These are phyloP conservation scores for Craterocephalus amniculus DNA, from an alignment of 2,797 vertebrate species.

Conservation along the genomic window DNA sequence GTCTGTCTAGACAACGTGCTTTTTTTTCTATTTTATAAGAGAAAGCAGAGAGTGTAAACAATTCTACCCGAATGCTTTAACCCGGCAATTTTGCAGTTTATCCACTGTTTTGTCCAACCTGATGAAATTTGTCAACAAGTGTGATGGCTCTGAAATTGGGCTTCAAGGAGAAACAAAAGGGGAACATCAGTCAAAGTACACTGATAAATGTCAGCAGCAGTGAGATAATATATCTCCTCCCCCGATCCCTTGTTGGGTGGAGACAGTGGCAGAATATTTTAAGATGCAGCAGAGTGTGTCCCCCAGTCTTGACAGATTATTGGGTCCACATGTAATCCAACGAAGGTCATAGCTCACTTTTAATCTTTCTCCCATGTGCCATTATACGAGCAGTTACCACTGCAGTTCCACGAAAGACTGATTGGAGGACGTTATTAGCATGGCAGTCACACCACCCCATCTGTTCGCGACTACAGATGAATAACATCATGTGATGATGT, in stretches of 20 bases:
- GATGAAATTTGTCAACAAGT: slow-evolving; percentile 64
- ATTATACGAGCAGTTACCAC: slow-evolving; percentile 25
- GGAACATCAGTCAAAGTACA: slow-evolving; percentile 51
- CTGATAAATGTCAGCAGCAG: slow-evolving; percentile 54
- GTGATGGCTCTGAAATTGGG: slow-evolving; percentile 51
- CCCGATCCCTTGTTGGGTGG: slow-evolving; percentile 3
- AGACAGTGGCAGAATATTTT: slow-evolving; percentile 44
- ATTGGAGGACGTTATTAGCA: slow-evolving; percentile 56
- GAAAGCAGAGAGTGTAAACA: slow-evolving; percentile 4
- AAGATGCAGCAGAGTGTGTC: slow-evolving; percentile 51
- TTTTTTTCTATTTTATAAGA: slow-evolving; percentile 51
- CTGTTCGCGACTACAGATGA: slow-evolving; percentile 45
- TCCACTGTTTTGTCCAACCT: slow-evolving; percentile 35
- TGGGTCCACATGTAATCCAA: slow-evolving; percentile 42
- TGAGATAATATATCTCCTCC: slow-evolving; percentile 22
- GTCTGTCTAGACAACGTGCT: slow-evolving; percentile 63
- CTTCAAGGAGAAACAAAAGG: slow-evolving; percentile 50
- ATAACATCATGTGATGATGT: slow-evolving; percentile 27
- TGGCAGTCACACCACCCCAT: slow-evolving; percentile 45
- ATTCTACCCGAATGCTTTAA: slow-evolving; percentile 48
- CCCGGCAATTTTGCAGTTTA: slow-evolving; percentile 25
- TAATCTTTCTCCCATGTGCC: slow-evolving; percentile 58
- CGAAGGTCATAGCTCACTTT: slow-evolving; percentile 62
- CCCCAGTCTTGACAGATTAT: slow-evolving; percentile 39
- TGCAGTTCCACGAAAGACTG: slow-evolving; percentile 46